A percentile compares a stretch with the other conserved stretches of the same genome.
phyloP scores from a whole-genome alignment of 2,113 vertebrate species.

The Eurypyga helias region DNA sequence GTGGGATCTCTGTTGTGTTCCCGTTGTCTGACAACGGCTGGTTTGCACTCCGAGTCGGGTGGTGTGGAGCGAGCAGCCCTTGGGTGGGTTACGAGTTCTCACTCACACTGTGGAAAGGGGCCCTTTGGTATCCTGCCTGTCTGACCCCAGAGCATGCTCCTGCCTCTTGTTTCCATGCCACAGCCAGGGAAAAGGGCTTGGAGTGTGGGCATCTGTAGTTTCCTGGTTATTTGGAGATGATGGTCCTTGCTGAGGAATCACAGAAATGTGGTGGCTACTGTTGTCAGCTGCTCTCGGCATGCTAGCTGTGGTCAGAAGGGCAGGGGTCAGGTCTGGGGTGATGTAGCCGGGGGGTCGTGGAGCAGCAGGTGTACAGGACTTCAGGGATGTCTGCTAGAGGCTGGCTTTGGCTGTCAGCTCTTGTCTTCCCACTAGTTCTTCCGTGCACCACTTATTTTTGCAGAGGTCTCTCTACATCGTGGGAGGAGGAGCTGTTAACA shows the following conservation, averaged over 20 bases:
- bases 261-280: background rate
- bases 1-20: accelerated
- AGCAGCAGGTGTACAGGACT: background rate
- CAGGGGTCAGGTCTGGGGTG: background rate
- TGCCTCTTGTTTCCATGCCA: background rate
- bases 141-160: accelerated
- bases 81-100: background rate
- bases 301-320: accelerated
- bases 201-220: background rate
- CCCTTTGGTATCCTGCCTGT: background rate
- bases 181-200: background rate
- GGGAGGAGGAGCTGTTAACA: background rate
- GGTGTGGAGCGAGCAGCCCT: background rate
- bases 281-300: background rate
- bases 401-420: background rate
- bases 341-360: background rate
- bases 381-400: background rate
- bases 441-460: background rate
- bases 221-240: background rate
- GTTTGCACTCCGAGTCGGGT: no score
- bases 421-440: background rate
- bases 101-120: accelerated
- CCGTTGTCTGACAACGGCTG: no score
- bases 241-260: background rate
- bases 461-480: background rate